Evolutionary conservation across 1,140 invertebrate genomes (phyloP).

Genomic region (Bombus terrestris): DNA sequence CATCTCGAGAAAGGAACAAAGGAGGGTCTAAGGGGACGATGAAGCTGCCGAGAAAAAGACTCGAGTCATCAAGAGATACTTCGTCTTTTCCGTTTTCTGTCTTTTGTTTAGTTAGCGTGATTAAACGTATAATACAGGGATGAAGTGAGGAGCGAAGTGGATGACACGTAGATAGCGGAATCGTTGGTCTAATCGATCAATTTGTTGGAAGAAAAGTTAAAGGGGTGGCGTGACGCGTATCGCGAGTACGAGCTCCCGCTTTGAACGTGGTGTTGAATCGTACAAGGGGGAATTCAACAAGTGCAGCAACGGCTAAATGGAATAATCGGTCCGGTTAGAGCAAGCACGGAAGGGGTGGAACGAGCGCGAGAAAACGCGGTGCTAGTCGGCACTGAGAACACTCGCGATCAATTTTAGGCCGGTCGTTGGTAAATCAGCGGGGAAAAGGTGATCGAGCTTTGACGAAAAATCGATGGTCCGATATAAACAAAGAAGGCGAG

Average conservation of each 20-base stretch:
- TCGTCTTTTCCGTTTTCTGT: background rate
- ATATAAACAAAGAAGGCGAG: background rate
- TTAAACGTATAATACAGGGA: background rate
- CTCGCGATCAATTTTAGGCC: no score
- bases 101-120: background rate
- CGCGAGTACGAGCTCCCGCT: background rate
- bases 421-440: no score
- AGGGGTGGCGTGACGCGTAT: conserved; percentile 14
- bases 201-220: background rate
- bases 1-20: background rate
- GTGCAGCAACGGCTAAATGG: conserved; percentile 26
- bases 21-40: background rate
- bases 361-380: background rate
- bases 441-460: no score
- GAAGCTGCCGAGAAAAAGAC: background rate
- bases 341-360: background rate
- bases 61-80: background rate
- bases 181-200: background rate
- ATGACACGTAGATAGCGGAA: background rate
- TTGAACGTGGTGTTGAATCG: background rate
- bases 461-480: no score
- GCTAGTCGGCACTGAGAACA: no score
- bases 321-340: background rate
- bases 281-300: conserved; percentile 45
- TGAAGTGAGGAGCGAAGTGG: no score